Base-by-base conservation (phyloP, 2,797 vertebrate species). In the Parauchenoglanis ngamensis region DNA sequence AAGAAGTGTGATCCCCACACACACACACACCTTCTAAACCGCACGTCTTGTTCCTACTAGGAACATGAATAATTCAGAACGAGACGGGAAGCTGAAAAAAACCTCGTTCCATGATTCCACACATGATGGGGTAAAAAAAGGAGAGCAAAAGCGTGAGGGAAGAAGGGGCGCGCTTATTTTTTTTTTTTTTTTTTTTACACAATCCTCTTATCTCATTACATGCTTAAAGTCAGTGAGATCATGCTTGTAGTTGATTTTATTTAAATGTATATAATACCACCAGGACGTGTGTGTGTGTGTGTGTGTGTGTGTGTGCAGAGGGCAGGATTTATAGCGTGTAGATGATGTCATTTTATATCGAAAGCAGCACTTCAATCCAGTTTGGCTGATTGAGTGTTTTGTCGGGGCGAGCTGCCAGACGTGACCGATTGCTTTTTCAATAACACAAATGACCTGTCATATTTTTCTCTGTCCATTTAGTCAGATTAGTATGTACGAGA, bases 161-260 rank as follows among this genome's bases (percentile, higher is more conserved):
- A n/a, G 35, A 80, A 67, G 52, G 31, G 80, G 65, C 40, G 82
- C 46, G 46, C 46, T 49, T 3, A 3, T 49, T 49, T 49, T 49
- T 49, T 49, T 49, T 49, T 59, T 87, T 5, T 28, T 12, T 12
- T 56, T 28, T 7, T 44, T 1, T 23, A 88, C 87, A 88, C 46
- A 85, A 88, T 90, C 86, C 87, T 85, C 86, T 89, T 83, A 91
- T 90, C 82, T 85, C 79, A 90, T 89, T 87, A 89, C 85, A 89
- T 88, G 89, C 88, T 83, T 87, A 83, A 81, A 86, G 78, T 88
- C 84, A 70, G 85, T 63, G 87, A 89, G 79, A 88, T 91, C 85
- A 78, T 57, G 83, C 88, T 84, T 77, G 80, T 85, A 88, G 81
- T 49, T 85, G 54, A 87, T 85, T 84, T 85, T 86, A 90, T 91